phyloP scores from a whole-genome alignment of 2,888 invertebrate species.

The Ischnura elegans region DNA sequence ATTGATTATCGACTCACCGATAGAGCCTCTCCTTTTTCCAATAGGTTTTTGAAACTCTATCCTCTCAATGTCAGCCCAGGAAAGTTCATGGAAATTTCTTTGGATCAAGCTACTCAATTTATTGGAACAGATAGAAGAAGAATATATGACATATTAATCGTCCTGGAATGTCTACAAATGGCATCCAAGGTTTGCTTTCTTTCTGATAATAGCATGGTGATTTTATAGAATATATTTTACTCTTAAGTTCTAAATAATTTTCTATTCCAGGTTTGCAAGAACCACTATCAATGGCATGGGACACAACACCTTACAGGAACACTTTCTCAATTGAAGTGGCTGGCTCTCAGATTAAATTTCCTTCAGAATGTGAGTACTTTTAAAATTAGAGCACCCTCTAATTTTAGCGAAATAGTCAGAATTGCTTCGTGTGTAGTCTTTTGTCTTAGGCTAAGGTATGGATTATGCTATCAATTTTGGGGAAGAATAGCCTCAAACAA shows the following conservation, averaged over 20 bases:
- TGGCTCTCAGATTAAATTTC: constrained; percentile 80
- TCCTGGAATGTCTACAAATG: constrained; percentile 86
- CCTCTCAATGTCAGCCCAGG: constrained; percentile 79
- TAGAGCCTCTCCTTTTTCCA: constrained; percentile 70
- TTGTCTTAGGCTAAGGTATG: no score
- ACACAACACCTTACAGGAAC: constrained; percentile 82
- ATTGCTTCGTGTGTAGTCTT: no score
- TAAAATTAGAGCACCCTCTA: constrained; percentile 68
- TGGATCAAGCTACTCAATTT: constrained; percentile 83
- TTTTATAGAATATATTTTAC: background rate
- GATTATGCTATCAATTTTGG: no score
- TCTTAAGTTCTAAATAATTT: background rate
- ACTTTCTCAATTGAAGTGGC: constrained; percentile 82
- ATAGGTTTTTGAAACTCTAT: constrained; percentile 81
- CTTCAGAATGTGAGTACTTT: constrained; percentile 79
- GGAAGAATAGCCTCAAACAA: no score
- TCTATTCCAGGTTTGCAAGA: constrained; percentile 80
- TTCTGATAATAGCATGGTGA: constrained; percentile 73
- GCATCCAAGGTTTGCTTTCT: constrained; percentile 79
- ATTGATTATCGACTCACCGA: no score
- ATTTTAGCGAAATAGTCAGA: no score
- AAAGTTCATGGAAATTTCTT: constrained; percentile 80
- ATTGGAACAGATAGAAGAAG: constrained; percentile 84
- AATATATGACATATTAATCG: constrained; percentile 88
- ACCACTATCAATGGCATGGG: constrained; percentile 86